Evolutionary conservation across 2,113 vertebrate genomes (phyloP).

Genomic region (Zosterops lateralis): DNA sequence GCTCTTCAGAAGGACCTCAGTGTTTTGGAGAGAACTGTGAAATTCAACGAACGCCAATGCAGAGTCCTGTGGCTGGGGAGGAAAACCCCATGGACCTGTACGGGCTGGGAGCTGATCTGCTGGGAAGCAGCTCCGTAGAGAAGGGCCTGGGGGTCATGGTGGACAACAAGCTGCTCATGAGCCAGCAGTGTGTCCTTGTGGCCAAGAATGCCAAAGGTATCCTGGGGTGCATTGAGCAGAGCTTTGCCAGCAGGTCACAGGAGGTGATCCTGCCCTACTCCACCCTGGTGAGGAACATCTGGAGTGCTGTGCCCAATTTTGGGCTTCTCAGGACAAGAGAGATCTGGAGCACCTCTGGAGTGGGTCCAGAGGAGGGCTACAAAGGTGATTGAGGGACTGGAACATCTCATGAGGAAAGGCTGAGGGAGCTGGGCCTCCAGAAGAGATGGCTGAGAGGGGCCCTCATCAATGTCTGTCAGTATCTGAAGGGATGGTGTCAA

Average conservation of each 20-base stretch:
- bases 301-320: neutral
- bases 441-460: neutral
- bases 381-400: neutral
- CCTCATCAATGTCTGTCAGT: neutral
- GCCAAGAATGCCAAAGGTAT: neutral
- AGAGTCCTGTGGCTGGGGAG: neutral
- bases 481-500: neutral
- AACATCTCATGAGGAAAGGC: neutral
- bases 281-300: neutral
- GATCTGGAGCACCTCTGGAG: neutral
- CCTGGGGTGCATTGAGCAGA: neutral
- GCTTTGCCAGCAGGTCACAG: neutral
- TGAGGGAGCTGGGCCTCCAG: neutral
- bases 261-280: neutral
- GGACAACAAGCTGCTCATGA: neutral
- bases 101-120: neutral
- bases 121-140: neutral
- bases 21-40: neutral
- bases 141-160: neutral
- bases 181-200: neutral
- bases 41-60: neutral
- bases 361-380: rapidly evolving
- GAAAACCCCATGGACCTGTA: neutral
- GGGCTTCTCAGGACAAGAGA: neutral
- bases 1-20: rapidly evolving